Evolutionary conservation across 1,140 invertebrate genomes (phyloP), one percentile per base, ranked within the genome.

Genomic region (Drosophila leontia): DNA sequence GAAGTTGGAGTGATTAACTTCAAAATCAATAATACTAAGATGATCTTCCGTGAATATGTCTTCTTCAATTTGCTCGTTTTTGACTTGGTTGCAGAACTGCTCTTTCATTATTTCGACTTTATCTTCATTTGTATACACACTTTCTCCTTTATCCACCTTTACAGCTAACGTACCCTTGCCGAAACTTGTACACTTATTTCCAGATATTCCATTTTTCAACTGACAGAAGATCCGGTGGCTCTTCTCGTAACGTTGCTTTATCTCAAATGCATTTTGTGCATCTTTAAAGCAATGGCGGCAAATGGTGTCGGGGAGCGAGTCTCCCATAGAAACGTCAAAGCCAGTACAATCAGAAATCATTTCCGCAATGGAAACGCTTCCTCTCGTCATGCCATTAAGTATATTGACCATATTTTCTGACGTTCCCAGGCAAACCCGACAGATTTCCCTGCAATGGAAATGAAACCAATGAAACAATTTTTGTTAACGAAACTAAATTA

Each of bases 211-310:
- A 15, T 47, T 1, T 23, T 47, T 13, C 3, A 29, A 15, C 15
- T 29, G 47, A 2, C 58, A 60, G 17, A 60, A 60, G 3, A 50
- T 23, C 7, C 3, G 7, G 29, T 50, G 29, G 19, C 58, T 60
- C 13, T 11, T 47, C 29, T 60, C 58, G 17, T 50, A 35, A 3
- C 9, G 45, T 51, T n/a, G 17, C 6, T 35, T 60, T 12, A 50
- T 60, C 6, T 60, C 9, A 19, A 23, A 60, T 8, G 58, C 58
- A 50, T 34, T 60, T n/a, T 50, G 17, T 9, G 42, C 58, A 23
- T 60, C 44, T 15, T 35, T 12, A 1, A 23, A 23, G 7, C 58
- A 60, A 7, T 15, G 5, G 15, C 9, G 3, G 12, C 58, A 47
- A 47, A 47, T 47, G 3, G 32, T 6, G 3, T 47, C 19, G 19